phyloP scores from a whole-genome alignment of 2,888 invertebrate species.

The Mechanitis mazaeus region DNA sequence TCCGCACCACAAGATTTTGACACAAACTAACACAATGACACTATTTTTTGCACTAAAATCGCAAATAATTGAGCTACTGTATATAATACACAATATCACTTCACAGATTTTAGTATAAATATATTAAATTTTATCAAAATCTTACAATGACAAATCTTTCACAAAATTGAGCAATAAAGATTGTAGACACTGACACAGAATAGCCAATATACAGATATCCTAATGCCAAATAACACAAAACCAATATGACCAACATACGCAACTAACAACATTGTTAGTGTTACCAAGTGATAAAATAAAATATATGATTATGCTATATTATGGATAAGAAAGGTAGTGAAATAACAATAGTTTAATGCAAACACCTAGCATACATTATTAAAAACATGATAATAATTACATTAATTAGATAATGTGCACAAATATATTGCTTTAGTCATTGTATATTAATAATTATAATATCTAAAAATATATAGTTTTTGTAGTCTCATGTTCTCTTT shows the following conservation, averaged over 20 bases:
- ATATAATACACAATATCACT: conserved; percentile 10
- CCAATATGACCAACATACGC: conserved; percentile 12
- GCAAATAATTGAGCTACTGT: not conserved
- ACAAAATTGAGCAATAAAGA: conserved; percentile 18
- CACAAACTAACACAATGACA: conserved; percentile 22
- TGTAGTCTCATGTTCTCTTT: too few relatives aligned
- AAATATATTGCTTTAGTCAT: too few relatives aligned
- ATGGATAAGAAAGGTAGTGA: too few relatives aligned
- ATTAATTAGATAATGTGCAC: too few relatives aligned
- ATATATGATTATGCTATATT: not conserved
- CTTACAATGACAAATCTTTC: conserved; percentile 21
- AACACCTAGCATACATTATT: too few relatives aligned
- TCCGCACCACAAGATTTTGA: conserved; percentile 20
- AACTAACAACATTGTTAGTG: conserved; percentile 7
- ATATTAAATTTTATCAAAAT: conserved; percentile 23
- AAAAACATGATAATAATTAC: too few relatives aligned
- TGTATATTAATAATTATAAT: too few relatives aligned
- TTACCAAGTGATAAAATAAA: not conserved
- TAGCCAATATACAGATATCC: conserved; percentile 1
- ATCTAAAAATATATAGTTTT: too few relatives aligned
- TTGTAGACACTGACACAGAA: not conserved
- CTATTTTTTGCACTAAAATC: conserved; percentile 8
- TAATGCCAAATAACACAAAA: conserved; percentile 5
- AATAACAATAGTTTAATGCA: too few relatives aligned
- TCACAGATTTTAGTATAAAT: conserved; percentile 9